phyloP scores from a whole-genome alignment of 2,888 invertebrate genomes.

The Stenotaenia linearis region DNA sequence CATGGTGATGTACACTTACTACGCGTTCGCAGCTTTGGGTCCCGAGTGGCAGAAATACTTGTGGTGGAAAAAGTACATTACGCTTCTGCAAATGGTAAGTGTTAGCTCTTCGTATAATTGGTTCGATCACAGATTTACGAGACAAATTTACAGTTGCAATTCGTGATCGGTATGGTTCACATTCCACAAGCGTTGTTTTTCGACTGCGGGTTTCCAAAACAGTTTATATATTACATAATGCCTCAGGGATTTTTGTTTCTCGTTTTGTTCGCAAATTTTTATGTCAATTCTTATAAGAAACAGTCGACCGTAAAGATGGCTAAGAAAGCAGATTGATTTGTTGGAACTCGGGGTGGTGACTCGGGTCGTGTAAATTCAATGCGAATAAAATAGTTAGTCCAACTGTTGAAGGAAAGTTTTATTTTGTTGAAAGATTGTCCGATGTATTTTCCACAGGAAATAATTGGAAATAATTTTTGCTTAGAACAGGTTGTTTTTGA shows the following conservation, averaged over 20 bases:
- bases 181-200: neutral
- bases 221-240: neutral
- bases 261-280: neutral
- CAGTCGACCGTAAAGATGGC: too few relatives aligned
- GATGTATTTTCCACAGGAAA: too few relatives aligned
- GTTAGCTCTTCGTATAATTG: too few relatives aligned
- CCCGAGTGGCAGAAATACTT: slow-evolving; percentile 50
- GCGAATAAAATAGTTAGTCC: too few relatives aligned
- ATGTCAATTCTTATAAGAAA: neutral
- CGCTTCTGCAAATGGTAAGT: slow-evolving; percentile 48
- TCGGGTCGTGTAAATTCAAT: too few relatives aligned
- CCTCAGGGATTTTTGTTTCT: neutral
- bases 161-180: neutral
- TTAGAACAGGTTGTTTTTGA: too few relatives aligned
- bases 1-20: slow-evolving; percentile 51
- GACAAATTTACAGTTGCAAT: neutral
- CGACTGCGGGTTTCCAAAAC: neutral
- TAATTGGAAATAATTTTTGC: too few relatives aligned
- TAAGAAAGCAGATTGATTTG: too few relatives aligned
- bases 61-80: slow-evolving; percentile 52
- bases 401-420: too few relatives aligned
- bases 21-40: slow-evolving; percentile 49
- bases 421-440: too few relatives aligned
- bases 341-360: too few relatives aligned
- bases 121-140: neutral